A percentile compares a stretch with the other conserved stretches of the same genome.
Evolutionary conservation across 2,113 vertebrate species (phyloP).

Genomic region (Arizona elegans): DNA sequence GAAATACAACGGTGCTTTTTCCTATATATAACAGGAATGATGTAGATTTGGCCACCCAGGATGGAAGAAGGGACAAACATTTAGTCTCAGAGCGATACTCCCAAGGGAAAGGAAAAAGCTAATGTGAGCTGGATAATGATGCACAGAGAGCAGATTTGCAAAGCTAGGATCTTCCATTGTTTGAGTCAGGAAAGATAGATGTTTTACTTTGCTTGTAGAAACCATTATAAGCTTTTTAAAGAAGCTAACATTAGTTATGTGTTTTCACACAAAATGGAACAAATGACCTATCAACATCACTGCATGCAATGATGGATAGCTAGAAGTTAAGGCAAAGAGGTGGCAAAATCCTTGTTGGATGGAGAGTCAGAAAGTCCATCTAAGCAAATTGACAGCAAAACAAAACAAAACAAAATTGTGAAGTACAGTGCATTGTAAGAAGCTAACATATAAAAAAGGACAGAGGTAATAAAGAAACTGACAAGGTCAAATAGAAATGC

Average conservation of each 20-base stretch:
- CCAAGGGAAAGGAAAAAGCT: not conserved
- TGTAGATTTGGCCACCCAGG: not conserved
- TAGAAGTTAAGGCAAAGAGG: not conserved
- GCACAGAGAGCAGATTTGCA: not conserved
- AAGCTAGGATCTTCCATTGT: not conserved
- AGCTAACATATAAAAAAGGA: slow-evolving; percentile 26
- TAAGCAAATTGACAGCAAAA: not conserved
- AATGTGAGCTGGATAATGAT: not conserved
- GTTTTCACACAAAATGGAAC: not conserved
- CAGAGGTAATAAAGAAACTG: not conserved
- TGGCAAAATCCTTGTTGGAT: not conserved
- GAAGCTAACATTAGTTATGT: not conserved
- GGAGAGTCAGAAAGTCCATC: not conserved
- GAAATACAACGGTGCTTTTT: not conserved
- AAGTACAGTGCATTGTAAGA: slow-evolving; percentile 16
- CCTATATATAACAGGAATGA: not conserved
- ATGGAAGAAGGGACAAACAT: not conserved
- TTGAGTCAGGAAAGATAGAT: not conserved
- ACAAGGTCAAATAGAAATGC: not conserved
- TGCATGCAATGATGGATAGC: not conserved
- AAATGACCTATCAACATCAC: not conserved
- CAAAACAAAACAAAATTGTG: not conserved
- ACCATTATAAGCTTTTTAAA: not conserved
- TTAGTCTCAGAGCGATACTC: not conserved
- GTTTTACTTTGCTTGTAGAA: not conserved